Percentiles rank a stretch among this genome's conserved stretches.
Evolutionary conservation across 2,888 invertebrate genomes (phyloP).

Genomic region (Morinoia aosen): DNA sequence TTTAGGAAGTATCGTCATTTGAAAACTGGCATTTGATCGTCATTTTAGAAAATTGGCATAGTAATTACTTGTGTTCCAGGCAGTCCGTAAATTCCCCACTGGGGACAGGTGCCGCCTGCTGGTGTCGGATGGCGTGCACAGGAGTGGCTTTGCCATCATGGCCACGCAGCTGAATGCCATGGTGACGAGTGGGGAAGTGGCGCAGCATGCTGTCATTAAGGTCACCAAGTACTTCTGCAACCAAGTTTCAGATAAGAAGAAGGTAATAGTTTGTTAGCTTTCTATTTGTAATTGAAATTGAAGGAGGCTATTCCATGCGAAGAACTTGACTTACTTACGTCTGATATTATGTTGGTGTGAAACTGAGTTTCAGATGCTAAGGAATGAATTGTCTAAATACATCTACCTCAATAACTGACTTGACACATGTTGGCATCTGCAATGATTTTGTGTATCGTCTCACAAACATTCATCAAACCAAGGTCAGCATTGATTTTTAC

Average conservation of each 20-base stretch:
- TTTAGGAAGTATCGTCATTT: too few relatives aligned
- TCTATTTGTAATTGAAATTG: neutral
- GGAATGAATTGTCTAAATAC: too few relatives aligned
- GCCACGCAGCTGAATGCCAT: conserved; percentile 80
- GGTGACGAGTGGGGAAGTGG: conserved; percentile 72
- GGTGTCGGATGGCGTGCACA: conserved; percentile 87
- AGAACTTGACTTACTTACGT: too few relatives aligned
- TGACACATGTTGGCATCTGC: too few relatives aligned
- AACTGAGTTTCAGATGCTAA: too few relatives aligned
- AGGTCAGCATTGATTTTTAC: too few relatives aligned
- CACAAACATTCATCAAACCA: too few relatives aligned
- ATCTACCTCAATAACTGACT: too few relatives aligned
- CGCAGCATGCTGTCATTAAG: conserved; percentile 82
- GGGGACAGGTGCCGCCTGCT: conserved; percentile 73
- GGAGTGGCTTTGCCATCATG: conserved; percentile 91
- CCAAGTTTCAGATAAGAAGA: conserved; percentile 74
- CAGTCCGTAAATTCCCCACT: conserved; percentile 61
- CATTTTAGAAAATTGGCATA: neutral
- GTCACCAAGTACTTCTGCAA: conserved; percentile 87
- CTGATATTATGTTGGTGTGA: too few relatives aligned
- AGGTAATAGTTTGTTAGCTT: neutral
- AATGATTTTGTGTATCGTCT: too few relatives aligned
- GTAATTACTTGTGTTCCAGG: conserved; percentile 53
- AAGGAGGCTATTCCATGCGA: too few relatives aligned
- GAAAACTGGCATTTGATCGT: neutral